Evolutionary conservation across 2,113 vertebrate genomes (phyloP), one percentile per base, ranked within the genome.

Genomic region (Eclectus roratus): DNA sequence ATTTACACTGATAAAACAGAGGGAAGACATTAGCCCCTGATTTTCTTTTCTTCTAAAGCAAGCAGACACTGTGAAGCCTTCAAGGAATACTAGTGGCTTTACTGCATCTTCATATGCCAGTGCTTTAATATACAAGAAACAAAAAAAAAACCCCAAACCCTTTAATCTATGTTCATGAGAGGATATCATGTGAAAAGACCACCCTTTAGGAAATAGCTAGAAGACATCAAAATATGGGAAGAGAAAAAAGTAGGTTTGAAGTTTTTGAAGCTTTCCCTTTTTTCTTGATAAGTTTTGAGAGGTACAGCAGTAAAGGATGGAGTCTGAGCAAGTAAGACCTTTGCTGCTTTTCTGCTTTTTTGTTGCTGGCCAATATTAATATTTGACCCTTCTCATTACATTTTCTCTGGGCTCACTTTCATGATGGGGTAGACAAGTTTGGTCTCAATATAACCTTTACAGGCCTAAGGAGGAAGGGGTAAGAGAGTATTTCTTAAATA

Each of bases 1-100:
- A 68, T 89, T 96, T 93, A 89, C 65, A 39, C 5, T 84, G 53
- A 33, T 95, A 80, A 86, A 79, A 79, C 43, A 44, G 55, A 79
- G 70, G 73, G 83, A 61, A 93, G 44, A 93, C 13, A 52, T 91
- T 86, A 71, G 44, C n/a, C 65, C 73, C 69, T 35, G 56, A 56
- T 71, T 86, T 94, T 93, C 60, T 91, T 77, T 37, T 81, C 39
- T 89, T 65, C 35, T 64, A 84, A 88, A 96, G 64, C 55, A 68
- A 60, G 72, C 28, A 65, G 65, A 81, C 56, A 20, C 56, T 61
- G 28, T 63, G 56, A 93, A 92, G 28, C 85, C 80, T 92, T 72
- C 78, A 61, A 86, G 73, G 35, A 90, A 50, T 71, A 66, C 33
- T 91, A 6, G 10, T 69, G 65, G 20, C 69, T 93, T 84, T 81